phyloP scores from a whole-genome alignment of 2,888 invertebrate genomes.

The Drosophila quinaria region DNA sequence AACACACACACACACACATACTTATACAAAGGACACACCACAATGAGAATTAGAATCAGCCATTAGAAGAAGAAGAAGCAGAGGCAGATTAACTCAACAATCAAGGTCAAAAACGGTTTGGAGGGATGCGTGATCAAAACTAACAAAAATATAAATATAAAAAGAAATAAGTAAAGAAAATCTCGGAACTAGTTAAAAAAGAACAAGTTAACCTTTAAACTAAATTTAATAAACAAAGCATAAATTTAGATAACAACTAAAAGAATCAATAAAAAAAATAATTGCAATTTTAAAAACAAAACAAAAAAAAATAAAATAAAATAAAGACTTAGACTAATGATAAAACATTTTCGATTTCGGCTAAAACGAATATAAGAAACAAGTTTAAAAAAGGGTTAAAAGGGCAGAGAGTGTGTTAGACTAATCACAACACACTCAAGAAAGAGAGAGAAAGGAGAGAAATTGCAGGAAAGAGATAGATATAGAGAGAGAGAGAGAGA shows the following conservation, averaged over 20 bases:
- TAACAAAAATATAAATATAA: conserved; percentile 27
- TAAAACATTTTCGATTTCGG: conserved; percentile 66
- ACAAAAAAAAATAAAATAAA: conserved; percentile 21
- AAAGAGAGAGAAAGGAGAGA: background rate
- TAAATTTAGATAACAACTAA: conserved; percentile 59
- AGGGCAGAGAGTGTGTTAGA: conserved; percentile 7
- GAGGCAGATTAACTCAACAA: conserved; percentile 54
- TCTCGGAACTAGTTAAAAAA: conserved; percentile 31
- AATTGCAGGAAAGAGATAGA: background rate
- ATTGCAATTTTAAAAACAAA: conserved; percentile 42
- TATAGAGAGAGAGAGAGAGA: background rate
- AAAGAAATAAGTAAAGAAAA: conserved; percentile 9
- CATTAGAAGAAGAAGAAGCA: conserved; percentile 43
- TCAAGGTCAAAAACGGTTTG: conserved; percentile 81
- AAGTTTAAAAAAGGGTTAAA: conserved; percentile 16
- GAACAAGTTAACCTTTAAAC: conserved; percentile 47
- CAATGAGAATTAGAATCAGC: conserved; percentile 49
- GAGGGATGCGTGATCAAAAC: conserved; percentile 85
- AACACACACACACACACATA: conserved; percentile 42
- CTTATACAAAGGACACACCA: conserved; percentile 43
- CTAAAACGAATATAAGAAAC: conserved; percentile 28
- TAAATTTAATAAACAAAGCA: conserved; percentile 29
- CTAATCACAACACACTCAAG: conserved; percentile 16
- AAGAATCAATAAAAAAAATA: conserved; percentile 42
- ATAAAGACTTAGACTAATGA: conserved; percentile 52